A percentile compares a stretch with the other conserved stretches of the same genome.
phyloP scores from a whole-genome alignment of 2,113 vertebrate genomes.

The Leptobrachium ailaonicum region DNA sequence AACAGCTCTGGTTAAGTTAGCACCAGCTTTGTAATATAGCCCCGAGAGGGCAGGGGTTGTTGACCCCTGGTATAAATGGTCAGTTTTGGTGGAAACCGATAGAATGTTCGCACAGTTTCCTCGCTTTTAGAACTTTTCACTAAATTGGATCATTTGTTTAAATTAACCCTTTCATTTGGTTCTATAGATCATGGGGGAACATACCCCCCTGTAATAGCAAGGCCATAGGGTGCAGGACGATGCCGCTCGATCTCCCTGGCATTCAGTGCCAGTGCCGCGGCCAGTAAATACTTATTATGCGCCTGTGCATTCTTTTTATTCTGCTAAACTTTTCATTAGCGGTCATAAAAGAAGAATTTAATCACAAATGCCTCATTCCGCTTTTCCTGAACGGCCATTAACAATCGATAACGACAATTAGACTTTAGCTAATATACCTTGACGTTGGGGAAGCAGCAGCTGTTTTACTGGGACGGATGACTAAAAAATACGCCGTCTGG shows the following conservation, averaged over 20 bases:
- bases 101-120: no score
- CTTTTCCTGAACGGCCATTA: slow-evolving; percentile 21
- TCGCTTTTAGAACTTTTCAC: no score
- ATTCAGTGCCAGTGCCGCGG: neutral
- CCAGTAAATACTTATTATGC: slow-evolving; percentile 9
- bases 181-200: no score
- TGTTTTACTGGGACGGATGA: neutral
- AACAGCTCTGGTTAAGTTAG: no score
- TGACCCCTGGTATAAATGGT: no score
- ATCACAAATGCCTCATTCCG: slow-evolving; percentile 17
- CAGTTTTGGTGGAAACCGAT: no score
- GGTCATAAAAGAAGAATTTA: slow-evolving; percentile 5
- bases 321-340: slow-evolving; percentile 6
- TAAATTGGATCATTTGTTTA: no score
- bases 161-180: no score
- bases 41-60: no score
- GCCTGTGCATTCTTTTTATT: neutral
- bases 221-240: no score
- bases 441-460: neutral
- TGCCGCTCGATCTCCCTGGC: neutral
- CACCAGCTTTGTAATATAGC: no score
- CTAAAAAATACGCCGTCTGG: neutral
- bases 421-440: slow-evolving; percentile 1
- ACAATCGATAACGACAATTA: slow-evolving; percentile 34
- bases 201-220: no score